Evolutionary conservation across 2,113 vertebrate species (phyloP), one percentile per base, ranked within the genome.

Genomic region (Amphiprion percula): DNA sequence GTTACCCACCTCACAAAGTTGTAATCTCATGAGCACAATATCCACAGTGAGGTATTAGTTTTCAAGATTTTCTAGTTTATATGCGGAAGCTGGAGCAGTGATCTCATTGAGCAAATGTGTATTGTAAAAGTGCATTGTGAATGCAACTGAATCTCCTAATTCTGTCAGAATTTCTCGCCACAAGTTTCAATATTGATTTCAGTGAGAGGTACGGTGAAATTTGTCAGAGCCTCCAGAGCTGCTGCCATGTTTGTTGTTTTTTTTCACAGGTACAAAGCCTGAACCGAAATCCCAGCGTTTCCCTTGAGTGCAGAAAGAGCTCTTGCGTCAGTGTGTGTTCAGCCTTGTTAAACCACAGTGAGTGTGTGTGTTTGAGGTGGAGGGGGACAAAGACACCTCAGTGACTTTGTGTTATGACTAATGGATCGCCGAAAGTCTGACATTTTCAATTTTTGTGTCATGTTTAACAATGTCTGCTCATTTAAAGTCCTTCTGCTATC

Each of bases 401-500:
- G 1, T 15, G 16, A 60, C 58, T 41, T 28, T 74, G 24, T 8
- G 10, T 62, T 61, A 24, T 17, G 16, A n/a, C 11, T 62, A 26
- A 60, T 55, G 19, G 49, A 10, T 44, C 28, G 58, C 41, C 10
- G n/a, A 49, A 62, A 52, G 12, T 53, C 19, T 26, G 15, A 61
- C 3, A 28, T 61, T 4, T 60, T 59, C 9, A 30, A 60, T 21
- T 53, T 72, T 64, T 17, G 19, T 53, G 58, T 62, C 26, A 63
- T 21, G 23, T 65, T 64, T 61, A 70, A 28, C 68, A 28, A 37
- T 28, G 6, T 19, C 55, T n/a, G 24, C 17, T 76, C 19, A 33
- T 81, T 84, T 78, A 41, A 28, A 56, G 5, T 28, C 26, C 52
- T 14, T 53, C 55, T 24, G 26, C 62, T 23, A 28, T 64, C 53